Base-by-base conservation (phyloP, 2,113 vertebrate species). In the Heteronetta atricapilla region DNA sequence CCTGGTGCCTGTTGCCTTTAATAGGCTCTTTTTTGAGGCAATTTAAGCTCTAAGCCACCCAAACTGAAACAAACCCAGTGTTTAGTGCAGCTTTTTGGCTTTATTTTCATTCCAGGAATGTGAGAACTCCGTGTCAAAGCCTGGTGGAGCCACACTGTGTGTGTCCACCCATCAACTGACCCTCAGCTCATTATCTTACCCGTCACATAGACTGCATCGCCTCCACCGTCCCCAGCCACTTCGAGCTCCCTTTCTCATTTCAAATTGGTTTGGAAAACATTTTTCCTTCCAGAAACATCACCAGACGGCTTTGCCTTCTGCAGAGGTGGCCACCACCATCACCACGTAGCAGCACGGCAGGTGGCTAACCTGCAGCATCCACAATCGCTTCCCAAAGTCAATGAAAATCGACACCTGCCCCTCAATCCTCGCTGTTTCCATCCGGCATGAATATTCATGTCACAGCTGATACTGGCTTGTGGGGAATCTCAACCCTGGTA, bases 321-420 rank as follows among this genome's bases (percentile, higher is more conserved):
- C 22, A 10, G 38, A 33, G 13, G 6, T 0, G 5, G 42, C 34
- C 52, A 3, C 28, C 31, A n/a, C 33, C 33, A 4, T 8, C 5
- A 2, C 38, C 25, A 22, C 1, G 17, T 8, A 36, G 50, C 73
- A 18, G 50, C 40, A 4, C 58, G 0, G 3, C 2, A 1, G 62
- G 55, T 1, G 3, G n/a, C 13, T 26, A 23, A 52, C 34, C 46
- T 16, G 36, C 55, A 0, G 1, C 33, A 2, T 8, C 42, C 6
- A 12, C n/a, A 2, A 6, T 13, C n/a, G 1, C 19, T 34, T 62
- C 63, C 55, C 48, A 31, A 48, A 68, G 6, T 18, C 55, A 34
- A 22, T 1, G 55, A 52, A 48, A 68, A 81, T 11, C 10, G 34
- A 50, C 21, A 18, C 22, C 23, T 48, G 33, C 44, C 38, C 56